Evolutionary conservation across 2,113 vertebrate genomes (phyloP).

Genomic region (Nibea coibor): DNA sequence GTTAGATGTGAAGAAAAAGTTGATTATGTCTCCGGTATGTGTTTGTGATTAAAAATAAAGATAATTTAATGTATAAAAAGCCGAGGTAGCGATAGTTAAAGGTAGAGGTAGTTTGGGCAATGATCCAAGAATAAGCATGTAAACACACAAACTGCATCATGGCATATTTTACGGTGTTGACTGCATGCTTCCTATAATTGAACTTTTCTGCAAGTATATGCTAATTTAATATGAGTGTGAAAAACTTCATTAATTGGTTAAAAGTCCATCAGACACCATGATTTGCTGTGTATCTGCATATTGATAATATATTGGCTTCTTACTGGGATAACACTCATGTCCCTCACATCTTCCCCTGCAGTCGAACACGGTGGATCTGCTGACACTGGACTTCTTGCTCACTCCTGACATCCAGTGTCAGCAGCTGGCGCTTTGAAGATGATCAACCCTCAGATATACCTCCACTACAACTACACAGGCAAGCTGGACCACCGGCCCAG

Average conservation of each 20-base stretch:
- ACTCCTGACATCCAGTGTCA: slow-evolving; percentile 64
- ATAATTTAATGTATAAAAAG: background rate
- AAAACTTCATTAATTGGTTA: background rate
- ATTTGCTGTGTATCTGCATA: background rate
- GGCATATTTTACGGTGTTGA: background rate
- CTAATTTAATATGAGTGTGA: background rate
- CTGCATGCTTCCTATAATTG: background rate
- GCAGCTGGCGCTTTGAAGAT: slow-evolving; percentile 58
- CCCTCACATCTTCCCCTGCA: slow-evolving; percentile 20
- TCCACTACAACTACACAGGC: slow-evolving; percentile 94
- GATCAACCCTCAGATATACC: slow-evolving; percentile 80
- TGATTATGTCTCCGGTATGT: background rate
- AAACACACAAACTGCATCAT: slow-evolving; percentile 39
- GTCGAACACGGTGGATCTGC: slow-evolving; percentile 33
- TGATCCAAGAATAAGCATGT: slow-evolving; percentile 1
- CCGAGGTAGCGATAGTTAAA: background rate
- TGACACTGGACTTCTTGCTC: slow-evolving; percentile 42
- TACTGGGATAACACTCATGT: background rate
- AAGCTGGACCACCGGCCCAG: slow-evolving; percentile 83
- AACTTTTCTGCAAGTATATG: background rate
- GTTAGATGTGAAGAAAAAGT: background rate
- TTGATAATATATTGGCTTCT: background rate
- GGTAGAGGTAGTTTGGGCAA: background rate
- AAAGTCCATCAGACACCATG: background rate
- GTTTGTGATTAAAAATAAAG: background rate